Evolutionary conservation across 2,888 invertebrate species (phyloP).

Genomic region (Prosopocoilus inquinatus): DNA sequence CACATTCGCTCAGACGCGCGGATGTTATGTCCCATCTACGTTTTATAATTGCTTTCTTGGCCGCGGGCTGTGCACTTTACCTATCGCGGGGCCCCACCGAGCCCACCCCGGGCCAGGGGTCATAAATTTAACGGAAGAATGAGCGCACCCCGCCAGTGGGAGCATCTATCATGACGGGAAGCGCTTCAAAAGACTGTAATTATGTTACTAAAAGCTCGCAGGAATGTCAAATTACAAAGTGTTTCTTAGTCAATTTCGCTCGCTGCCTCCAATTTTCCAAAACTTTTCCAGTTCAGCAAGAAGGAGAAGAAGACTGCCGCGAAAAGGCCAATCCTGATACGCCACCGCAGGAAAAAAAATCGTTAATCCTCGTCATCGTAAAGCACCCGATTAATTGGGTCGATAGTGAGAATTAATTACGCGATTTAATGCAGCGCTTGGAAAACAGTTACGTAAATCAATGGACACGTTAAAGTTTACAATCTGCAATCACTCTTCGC

Average conservation of each 20-base stretch:
- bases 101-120: slow-evolving; percentile 25
- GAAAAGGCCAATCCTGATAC: slow-evolving; percentile 3
- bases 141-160: slow-evolving; percentile 32
- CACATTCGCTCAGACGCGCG: slow-evolving; percentile 40
- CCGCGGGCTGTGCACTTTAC: slow-evolving; percentile 38
- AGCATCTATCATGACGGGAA: slow-evolving; percentile 41
- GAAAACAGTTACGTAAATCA: slow-evolving; percentile 18
- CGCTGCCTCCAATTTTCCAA: slow-evolving; percentile 14
- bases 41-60: slow-evolving; percentile 48
- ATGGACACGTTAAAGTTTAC: slow-evolving; percentile 5
- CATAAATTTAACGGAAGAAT: slow-evolving; percentile 41
- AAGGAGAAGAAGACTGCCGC: slow-evolving; percentile 1
- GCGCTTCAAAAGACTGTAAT: slow-evolving; percentile 45
- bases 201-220: slow-evolving; percentile 40
- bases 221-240: slow-evolving; percentile 35
- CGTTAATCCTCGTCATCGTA: slow-evolving; percentile 9
- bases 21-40: slow-evolving; percentile 39
- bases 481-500: slow-evolving; percentile 6
- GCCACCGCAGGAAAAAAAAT: slow-evolving; percentile 7
- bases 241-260: slow-evolving; percentile 21
- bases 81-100: slow-evolving; percentile 13
- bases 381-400: slow-evolving; percentile 13
- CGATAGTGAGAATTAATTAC: slow-evolving; percentile 19
- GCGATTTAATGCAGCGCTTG: slow-evolving; percentile 17
- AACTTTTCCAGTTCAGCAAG: slow-evolving; percentile 10